phyloP scores from a whole-genome alignment of 2,888 invertebrate species.

The Tolmerus cingulatus region DNA sequence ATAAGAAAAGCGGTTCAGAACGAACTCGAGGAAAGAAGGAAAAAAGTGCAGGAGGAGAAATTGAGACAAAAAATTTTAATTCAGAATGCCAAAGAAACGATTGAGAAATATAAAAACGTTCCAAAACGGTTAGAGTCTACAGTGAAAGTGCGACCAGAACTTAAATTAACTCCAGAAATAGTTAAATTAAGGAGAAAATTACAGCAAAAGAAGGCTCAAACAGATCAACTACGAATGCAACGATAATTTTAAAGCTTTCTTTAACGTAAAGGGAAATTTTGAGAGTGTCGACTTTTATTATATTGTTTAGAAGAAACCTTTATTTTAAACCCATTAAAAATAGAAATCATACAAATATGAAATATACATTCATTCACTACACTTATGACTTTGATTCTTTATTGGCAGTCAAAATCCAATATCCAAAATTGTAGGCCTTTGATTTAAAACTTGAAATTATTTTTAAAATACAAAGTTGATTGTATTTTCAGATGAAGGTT shows the following conservation, averaged over 20 bases:
- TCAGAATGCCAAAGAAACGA: slow-evolving; percentile 26
- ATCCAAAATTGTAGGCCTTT: no score
- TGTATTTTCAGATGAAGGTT: no score
- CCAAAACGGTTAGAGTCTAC: background rate
- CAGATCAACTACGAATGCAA: background rate
- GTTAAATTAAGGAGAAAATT: slow-evolving; percentile 39
- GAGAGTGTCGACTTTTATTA: no score
- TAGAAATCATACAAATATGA: no score
- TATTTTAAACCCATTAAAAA: no score
- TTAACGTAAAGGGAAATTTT: background rate
- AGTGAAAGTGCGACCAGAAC: background rate
- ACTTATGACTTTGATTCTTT: no score
- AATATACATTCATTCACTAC: no score
- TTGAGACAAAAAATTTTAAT: slow-evolving; percentile 33
- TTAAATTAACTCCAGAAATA: slow-evolving; percentile 42
- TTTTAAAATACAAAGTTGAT: no score
- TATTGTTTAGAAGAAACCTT: no score
- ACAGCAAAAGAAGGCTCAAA: slow-evolving; percentile 18
- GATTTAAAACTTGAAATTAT: no score
- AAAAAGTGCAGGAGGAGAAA: slow-evolving; percentile 41
- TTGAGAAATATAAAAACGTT: slow-evolving; percentile 36
- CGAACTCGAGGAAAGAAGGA: background rate
- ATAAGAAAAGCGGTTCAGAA: slow-evolving; percentile 8
- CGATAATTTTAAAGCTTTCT: background rate
- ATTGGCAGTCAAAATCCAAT: no score